These are phyloP conservation scores for Conomelus anceps DNA, from an alignment of 2,888 invertebrate genomes.

Conservation along the genomic window DNA sequence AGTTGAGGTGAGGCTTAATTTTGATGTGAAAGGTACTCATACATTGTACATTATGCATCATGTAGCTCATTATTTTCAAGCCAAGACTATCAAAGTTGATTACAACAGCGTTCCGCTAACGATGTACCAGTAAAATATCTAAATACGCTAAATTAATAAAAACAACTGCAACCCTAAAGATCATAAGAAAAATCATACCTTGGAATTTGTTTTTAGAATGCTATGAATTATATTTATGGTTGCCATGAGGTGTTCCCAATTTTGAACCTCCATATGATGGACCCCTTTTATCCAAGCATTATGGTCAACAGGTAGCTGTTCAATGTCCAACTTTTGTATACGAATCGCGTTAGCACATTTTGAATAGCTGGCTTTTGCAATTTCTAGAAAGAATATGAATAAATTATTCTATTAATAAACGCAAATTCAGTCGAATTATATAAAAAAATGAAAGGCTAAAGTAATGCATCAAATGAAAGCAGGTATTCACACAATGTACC, in stretches of 20 bases:
- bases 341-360: neutral
- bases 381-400: neutral
- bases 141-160: no score
- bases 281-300: conserved; percentile 2
- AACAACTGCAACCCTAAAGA: no score
- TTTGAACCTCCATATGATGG: neutral
- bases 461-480: no score
- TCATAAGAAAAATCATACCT: conserved; percentile 32
- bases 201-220: conserved; percentile 37
- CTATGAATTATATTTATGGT: conserved; percentile 39
- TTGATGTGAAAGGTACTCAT: no score
- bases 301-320: neutral
- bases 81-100: no score
- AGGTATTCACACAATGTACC: no score
- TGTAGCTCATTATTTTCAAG: no score
- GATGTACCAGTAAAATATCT: no score
- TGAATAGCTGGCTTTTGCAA: neutral
- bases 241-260: conserved; percentile 41
- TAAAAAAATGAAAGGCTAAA: no score
- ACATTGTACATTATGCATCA: no score
- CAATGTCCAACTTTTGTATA: conserved; percentile 7
- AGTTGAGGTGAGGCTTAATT: no score
- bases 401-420: neutral
- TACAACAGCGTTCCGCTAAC: no score
- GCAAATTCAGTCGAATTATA: neutral